phyloP scores from a whole-genome alignment of 2,888 invertebrate genomes.

The Phragmatobia fuliginosa region DNA sequence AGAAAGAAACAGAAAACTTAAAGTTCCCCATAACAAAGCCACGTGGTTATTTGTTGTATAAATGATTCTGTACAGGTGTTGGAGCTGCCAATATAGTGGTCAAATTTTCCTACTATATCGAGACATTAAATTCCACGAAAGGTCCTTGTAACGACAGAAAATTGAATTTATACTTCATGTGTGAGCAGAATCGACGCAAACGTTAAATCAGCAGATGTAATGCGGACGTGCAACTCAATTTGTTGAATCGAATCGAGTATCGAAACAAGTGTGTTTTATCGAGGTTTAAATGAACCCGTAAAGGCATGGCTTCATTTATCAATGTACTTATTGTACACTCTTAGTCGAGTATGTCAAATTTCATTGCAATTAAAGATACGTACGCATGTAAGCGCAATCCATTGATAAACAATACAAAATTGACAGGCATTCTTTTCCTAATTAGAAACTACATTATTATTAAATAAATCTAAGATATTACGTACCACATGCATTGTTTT shows the following conservation, averaged over 20 bases:
- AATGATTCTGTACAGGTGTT: too few species aligned
- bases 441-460: not conserved
- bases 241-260: conserved; percentile 43
- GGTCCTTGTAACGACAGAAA: not conserved
- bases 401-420: not conserved
- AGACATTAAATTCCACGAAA: not conserved
- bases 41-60: not conserved
- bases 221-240: conserved; percentile 45
- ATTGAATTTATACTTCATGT: not conserved
- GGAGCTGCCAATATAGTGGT: too few species aligned
- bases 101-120: not conserved
- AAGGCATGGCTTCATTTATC: not conserved
- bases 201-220: conserved; percentile 50
- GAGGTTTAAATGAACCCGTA: not conserved
- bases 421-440: not conserved
- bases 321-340: not conserved
- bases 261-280: conserved; percentile 18
- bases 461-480: too few species aligned
- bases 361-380: not conserved
- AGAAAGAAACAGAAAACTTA: not conserved
- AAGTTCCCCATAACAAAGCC: not conserved
- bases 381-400: not conserved
- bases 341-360: not conserved
- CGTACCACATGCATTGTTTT: too few species aligned
- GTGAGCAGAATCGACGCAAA: conserved; percentile 36